Evolutionary conservation across 2,797 vertebrate genomes (phyloP).

Genomic region (Lutjanus argentimaculatus): DNA sequence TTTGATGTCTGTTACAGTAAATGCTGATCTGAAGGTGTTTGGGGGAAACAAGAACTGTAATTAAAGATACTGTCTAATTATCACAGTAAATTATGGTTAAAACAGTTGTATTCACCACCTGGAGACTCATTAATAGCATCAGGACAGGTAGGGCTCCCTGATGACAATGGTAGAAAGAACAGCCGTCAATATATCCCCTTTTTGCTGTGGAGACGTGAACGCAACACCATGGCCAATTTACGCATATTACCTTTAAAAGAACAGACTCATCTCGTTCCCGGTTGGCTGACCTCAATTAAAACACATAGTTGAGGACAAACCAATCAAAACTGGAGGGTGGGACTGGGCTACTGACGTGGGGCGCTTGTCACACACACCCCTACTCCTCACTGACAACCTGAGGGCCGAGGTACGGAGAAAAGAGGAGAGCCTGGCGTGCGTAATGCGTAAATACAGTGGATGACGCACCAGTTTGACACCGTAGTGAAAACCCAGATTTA

Average conservation of each 20-base stretch:
- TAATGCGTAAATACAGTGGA: constrained; percentile 12
- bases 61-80: neutral
- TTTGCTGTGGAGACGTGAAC: neutral
- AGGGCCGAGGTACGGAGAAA: neutral
- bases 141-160: too few relatives aligned
- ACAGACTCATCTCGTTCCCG: neutral
- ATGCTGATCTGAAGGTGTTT: neutral
- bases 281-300: constrained; percentile 18
- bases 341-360: neutral
- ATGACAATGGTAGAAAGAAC: neutral
- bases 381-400: neutral
- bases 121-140: neutral
- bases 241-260: too few relatives aligned
- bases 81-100: neutral
- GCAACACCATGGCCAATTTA: neutral
- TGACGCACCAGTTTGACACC: constrained; percentile 23
- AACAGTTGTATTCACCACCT: neutral
- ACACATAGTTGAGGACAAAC: neutral
- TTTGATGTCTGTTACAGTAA: neutral
- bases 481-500: constrained; percentile 3
- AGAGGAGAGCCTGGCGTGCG: constrained; percentile 2
- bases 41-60: neutral
- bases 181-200: too few relatives aligned
- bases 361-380: neutral
- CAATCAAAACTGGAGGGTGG: constrained; percentile 6